Evolutionary conservation across 2,888 invertebrate genomes (phyloP), one percentile per base, ranked within the genome.

Genomic region (Eilema griseolum): DNA sequence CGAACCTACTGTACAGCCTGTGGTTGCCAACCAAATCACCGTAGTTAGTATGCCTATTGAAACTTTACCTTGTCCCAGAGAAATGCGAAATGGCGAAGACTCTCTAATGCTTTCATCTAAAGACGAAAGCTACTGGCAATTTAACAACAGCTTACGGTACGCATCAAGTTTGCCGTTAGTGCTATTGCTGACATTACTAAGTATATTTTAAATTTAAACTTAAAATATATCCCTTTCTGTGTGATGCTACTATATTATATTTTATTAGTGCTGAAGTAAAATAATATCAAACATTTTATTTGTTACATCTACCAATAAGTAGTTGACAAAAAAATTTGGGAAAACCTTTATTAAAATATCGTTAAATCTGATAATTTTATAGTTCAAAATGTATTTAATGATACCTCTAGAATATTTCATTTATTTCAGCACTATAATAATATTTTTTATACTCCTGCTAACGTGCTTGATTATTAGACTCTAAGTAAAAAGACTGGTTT

Each of bases 31-130:
- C 76, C 91, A 95, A 85, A 75, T 93, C 1, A 68, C 81, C 28
- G 79, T 94, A 56, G 86, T 93, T 0, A 90, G 91, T 73, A 85
- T 94, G 74, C 86, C 93, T 8, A 20, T 89, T 20, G 92, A 94
- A 70, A 79, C 86, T 10, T 77, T 95, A 61, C 90, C 90, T 20
- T 95, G 95, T 73, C 88, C 90, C 4, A 88, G 86, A 59, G 88
- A 91, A 71, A 64, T 89, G 0, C 90, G 89, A 70, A 93, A 92
- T 62, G 89, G 92, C 3, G 93, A 94, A 85, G 95, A 93, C 70
- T 93, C 95, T 0, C 75, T 94, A 26, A 95, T 95, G 94, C 85
- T 95, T 0, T 94, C 93, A 3, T 93, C 95, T 3, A 93, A 94
- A 84, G 93, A 93, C 16, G 92, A 94, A 82, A 92, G 83, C 66